These are phyloP conservation scores for Anableps anableps DNA, from an alignment of 2,797 vertebrate species.

Conservation along the genomic window DNA sequence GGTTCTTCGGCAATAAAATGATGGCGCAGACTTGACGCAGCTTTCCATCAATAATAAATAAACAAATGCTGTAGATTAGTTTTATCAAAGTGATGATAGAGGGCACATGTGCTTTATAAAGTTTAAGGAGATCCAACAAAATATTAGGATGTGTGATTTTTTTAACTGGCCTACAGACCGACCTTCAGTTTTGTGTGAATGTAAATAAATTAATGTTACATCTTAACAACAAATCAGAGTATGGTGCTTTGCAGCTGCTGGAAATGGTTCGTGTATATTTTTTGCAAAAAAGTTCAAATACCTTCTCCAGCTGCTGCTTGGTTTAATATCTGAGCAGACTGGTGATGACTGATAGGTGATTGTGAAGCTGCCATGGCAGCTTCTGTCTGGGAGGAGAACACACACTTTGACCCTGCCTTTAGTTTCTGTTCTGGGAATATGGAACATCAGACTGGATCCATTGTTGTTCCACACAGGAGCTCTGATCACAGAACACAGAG, in stretches of 20 bases:
- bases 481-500: conserved; percentile 2
- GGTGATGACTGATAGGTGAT: conserved; percentile 8
- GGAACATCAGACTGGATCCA: neutral
- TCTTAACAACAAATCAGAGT: neutral
- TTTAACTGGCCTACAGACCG: neutral
- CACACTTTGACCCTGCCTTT: conserved; percentile 3
- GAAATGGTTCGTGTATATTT: neutral
- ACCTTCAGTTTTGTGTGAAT: neutral
- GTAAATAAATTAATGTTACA: neutral
- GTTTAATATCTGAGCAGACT: neutral
- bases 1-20: neutral
- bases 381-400: neutral
- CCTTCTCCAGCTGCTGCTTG: conserved; percentile 12
- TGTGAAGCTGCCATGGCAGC: neutral
- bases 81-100: neutral
- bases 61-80: neutral
- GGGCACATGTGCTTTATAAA: neutral
- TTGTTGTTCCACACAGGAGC: conserved; percentile 11
- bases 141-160: neutral
- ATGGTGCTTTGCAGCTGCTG: neutral
- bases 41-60: neutral
- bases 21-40: neutral
- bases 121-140: neutral
- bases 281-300: neutral
- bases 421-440: neutral